Base-by-base conservation (phyloP, 1,140 invertebrate species). In the Charaxes varanes region DNA sequence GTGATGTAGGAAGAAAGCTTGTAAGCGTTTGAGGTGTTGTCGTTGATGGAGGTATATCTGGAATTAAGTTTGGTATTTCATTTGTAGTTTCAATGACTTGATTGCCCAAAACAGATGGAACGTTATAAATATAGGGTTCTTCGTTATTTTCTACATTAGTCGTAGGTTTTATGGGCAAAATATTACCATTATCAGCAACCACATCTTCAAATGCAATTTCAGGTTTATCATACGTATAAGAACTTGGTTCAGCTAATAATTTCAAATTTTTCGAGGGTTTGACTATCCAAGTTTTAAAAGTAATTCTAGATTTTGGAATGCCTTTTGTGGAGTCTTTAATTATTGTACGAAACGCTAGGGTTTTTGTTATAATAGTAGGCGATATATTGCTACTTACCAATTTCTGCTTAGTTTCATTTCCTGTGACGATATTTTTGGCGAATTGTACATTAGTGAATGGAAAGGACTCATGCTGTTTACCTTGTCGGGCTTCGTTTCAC, bases 251-350 rank as follows among this genome's bases (percentile, higher is more conserved):
- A 14, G 45, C 47, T 6, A 63, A 50, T 32, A 79, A 42, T 37
- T 64, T 67, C 12, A 56, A 53, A 27, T 46, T 41, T 49, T 68
- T 79, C 6, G 66, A 61, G 3, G 78, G 78, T 52, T 73, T 74
- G n/a, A 79, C 53, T 15, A 83, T 71, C 76, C 76, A 83, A 6
- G 74, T 79, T 60, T 81, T 83, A 30, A 78, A 69, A 23, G 68
- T 77, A 15, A 83, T 66, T 57, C 70, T 45, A 7, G 79, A 76
- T 56, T 71, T 79, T 11, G 74, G 68, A 28, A 54, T 64, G 10
- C 62, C 54, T 26, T 60, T 42, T 35, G 64, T 64, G 6, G 72
- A 51, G 33, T 74, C 63, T 49, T 69, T 57, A 10, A 77, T 38
- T 7, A 74, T 33, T 48, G 58, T 66, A 37, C 68, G 69, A 42